Evolutionary conservation across 2,888 invertebrate species (phyloP).

Genomic region (Steinernema carpocapsae): DNA sequence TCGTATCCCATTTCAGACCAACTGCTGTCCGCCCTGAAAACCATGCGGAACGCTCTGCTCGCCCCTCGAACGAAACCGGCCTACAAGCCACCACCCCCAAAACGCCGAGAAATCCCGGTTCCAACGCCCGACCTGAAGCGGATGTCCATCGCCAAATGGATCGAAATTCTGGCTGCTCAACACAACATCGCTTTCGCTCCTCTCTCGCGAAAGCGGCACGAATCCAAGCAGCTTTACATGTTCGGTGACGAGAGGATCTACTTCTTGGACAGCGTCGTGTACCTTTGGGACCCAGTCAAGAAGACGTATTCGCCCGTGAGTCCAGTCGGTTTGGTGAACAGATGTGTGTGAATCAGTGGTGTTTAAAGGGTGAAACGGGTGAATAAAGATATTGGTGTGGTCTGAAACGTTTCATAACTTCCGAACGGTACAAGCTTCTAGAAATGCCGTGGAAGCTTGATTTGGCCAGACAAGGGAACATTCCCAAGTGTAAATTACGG

Average conservation of each 20-base stretch:
- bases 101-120: neutral
- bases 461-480: too few species aligned
- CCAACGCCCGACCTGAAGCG: neutral
- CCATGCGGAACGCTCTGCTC: neutral
- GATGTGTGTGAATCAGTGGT: neutral
- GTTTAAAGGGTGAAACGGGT: neutral
- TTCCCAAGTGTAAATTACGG: too few species aligned
- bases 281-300: neutral
- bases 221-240: neutral
- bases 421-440: too few species aligned
- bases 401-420: too few species aligned
- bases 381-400: too few species aligned
- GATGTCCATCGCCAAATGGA: slow-evolving; percentile 4
- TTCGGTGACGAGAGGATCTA: neutral
- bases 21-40: neutral
- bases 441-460: too few species aligned
- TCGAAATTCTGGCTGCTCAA: slow-evolving; percentile 2
- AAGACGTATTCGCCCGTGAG: slow-evolving; percentile 6
- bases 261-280: slow-evolving; percentile 9
- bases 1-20: neutral
- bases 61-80: neutral
- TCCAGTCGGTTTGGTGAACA: neutral
- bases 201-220: neutral
- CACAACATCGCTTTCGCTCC: slow-evolving; percentile 14
- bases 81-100: neutral